Percentiles rank a stretch among this genome's conserved stretches.
Evolutionary conservation across 2,888 invertebrate species (phyloP).

Genomic region (Disparrhopalites patrizii): DNA sequence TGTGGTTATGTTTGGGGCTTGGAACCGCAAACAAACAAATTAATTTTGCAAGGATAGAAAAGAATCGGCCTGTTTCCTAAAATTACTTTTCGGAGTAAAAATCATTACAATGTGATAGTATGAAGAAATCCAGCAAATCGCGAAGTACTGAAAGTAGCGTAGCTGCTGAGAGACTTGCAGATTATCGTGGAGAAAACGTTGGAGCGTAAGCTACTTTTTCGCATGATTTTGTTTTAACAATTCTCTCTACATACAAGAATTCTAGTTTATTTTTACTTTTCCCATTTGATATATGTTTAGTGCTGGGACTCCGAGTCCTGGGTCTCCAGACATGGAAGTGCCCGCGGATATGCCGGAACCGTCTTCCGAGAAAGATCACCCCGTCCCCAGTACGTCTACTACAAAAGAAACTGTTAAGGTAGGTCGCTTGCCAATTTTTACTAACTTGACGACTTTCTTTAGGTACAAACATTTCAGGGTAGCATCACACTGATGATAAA

Average conservation of each 20-base stretch:
- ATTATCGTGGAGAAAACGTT: constrained; percentile 51
- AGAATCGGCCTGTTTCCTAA: neutral
- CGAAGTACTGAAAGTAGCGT: constrained; percentile 50
- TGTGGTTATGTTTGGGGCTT: too few relatives aligned
- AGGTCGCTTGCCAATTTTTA: neutral
- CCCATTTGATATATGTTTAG: constrained; percentile 34
- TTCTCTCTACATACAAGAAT: neutral
- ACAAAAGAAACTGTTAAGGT: constrained; percentile 31
- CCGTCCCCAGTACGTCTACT: constrained; percentile 38
- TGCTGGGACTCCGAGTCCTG: constrained; percentile 47
- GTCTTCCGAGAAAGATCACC: constrained; percentile 49
- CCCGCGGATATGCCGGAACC: constrained; percentile 53
- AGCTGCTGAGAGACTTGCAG: constrained; percentile 52
- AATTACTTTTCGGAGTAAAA: neutral
- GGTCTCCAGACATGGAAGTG: constrained; percentile 40
- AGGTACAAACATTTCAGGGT: too few relatives aligned
- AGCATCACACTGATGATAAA: too few relatives aligned
- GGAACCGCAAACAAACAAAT: too few relatives aligned
- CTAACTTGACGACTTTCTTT: too few relatives aligned
- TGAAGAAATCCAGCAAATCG: constrained; percentile 49
- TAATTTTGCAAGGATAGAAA: too few relatives aligned
- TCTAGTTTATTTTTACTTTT: neutral
- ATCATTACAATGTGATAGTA: constrained; percentile 29
- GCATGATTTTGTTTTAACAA: neutral
- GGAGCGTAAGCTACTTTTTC: constrained; percentile 36